Evolutionary conservation across 2,797 vertebrate genomes (phyloP).

Genomic region (Nannoperca australis): DNA sequence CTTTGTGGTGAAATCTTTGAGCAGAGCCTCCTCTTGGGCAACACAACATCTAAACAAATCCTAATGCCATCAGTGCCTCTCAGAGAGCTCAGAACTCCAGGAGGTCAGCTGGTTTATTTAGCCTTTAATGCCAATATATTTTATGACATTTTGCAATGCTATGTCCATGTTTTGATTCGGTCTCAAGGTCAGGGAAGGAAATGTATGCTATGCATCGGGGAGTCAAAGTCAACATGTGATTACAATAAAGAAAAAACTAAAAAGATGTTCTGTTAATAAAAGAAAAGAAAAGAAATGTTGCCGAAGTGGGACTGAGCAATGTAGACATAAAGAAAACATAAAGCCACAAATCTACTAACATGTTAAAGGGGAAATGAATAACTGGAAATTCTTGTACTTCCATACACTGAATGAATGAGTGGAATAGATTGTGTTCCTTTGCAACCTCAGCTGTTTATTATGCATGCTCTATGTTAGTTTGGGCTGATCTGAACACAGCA

Average conservation of each 20-base stretch:
- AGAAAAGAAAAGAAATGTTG: neutral
- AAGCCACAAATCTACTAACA: neutral
- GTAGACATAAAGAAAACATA: neutral
- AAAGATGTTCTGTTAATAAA: neutral
- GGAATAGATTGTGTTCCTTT: neutral
- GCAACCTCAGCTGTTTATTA: neutral
- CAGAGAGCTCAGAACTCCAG: conserved; percentile 19
- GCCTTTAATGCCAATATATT: conserved; percentile 36
- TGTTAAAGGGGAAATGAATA: no score
- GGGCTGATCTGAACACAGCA: neutral
- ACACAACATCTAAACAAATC: conserved; percentile 56
- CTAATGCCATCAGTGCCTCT: conserved; percentile 36
- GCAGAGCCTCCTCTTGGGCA: conserved; percentile 35
- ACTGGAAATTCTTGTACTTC: neutral
- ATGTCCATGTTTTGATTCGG: conserved; percentile 22
- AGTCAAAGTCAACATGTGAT: conserved; percentile 34
- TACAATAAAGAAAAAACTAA: conserved; percentile 7
- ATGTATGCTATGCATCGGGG: conserved; percentile 16
- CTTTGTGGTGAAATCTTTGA: conserved; percentile 59
- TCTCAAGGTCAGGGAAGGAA: conserved; percentile 19
- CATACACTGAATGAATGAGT: neutral
- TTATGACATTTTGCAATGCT: conserved; percentile 37
- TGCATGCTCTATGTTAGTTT: neutral
- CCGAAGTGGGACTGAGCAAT: neutral
- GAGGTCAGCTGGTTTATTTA: conserved; percentile 55